Base-by-base conservation (phyloP, 2,113 vertebrate genomes). In the Misgurnus mizolepis region DNA sequence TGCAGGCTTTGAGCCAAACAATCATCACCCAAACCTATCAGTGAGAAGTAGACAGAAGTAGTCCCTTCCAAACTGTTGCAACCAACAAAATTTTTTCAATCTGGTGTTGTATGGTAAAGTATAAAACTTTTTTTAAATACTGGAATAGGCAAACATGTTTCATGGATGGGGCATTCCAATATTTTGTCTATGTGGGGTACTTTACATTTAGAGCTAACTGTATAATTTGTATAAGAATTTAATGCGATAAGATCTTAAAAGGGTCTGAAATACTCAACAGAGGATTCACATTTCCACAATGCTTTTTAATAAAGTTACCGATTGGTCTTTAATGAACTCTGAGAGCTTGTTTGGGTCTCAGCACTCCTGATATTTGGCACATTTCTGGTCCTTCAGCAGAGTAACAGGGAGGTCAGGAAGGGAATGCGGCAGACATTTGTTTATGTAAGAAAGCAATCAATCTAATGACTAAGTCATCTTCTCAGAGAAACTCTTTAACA, bases 301-400 rank as follows among this genome's bases (percentile, higher is more conserved):
- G 87, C 86, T 86, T 90, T 90, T 89, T 89, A 92, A 90, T 90
- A 88, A 90, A 78, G 66, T 79, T 8, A 41, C 69, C 82, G 61
- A 5, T 6, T 1, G 55, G 11, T 49, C 80, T 82, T 79, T 85
- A 86, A 90, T 87, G 82, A 80, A 67, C 83, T 85, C 69, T 8
- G 9, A 65, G 5, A 41, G 47, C 18, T 78, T 62, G 76, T 55
- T 66, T 71, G 15, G 40, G 65, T 74, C 80, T 67, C 9, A 72
- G 79, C 82, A 82, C 75, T 73, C 80, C 71, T 49, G 55, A 40
- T 79, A 85, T 84, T 80, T 22, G 22, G 67, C 73, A 45, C 49
- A 53, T 7, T 56, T 85, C 75, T 80, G 79, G 83, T 67, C 61
- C 45, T 5, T 17, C 77, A 64, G 39, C 79, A 61, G 72, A 27